Evolutionary conservation across 2,797 vertebrate species (phyloP), one percentile per base, ranked within the genome.

Genomic region (Pelochelys cantorii): DNA sequence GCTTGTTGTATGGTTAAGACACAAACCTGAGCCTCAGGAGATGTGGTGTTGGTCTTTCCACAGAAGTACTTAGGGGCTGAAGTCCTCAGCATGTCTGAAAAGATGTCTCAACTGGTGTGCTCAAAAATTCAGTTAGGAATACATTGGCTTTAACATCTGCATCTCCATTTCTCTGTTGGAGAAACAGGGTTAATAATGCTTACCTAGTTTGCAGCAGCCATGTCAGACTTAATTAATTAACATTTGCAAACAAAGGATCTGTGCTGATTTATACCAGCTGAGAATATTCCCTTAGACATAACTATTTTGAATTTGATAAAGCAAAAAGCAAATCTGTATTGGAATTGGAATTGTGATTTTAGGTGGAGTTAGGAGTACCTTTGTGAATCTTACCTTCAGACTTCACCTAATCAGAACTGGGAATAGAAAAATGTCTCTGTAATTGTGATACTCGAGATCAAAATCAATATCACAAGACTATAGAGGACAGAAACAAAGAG

Each of bases 191-290:
- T 17, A 82, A 48, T 13, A 79, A 74, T 5, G 4, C 17, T 92
- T 3, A 92, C 11, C 1, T 62, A 37, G 79, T 87, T 87, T 18
- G 83, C 2, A 10, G n/a, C 27, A 27, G 17, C 74, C 29, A 78
- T 57, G 4, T 10, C 25, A 75, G 54, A 10, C 60, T 90, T 48
- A 56, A n/a, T 68, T 87, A 55, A 83, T n/a, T 14, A 84, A 68
- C 8, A 11, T 84, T 81, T 90, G 27, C 54, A 91, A 77, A 57
- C 3, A 15, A 0, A 0, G 55, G 5, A 29, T 2, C 22, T 83
- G 79, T 25, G 37, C 0, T 78, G 57, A 62, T 57, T 57, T 20
- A 54, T 71, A 37, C 15, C 84, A 75, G 54, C 31, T 56, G 55
- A 80, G 42, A 52, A 62, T 29, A 25, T 2, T 68, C 23, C 29